Base-by-base conservation (phyloP, 2,888 invertebrate genomes). In the Gari tellinella region DNA sequence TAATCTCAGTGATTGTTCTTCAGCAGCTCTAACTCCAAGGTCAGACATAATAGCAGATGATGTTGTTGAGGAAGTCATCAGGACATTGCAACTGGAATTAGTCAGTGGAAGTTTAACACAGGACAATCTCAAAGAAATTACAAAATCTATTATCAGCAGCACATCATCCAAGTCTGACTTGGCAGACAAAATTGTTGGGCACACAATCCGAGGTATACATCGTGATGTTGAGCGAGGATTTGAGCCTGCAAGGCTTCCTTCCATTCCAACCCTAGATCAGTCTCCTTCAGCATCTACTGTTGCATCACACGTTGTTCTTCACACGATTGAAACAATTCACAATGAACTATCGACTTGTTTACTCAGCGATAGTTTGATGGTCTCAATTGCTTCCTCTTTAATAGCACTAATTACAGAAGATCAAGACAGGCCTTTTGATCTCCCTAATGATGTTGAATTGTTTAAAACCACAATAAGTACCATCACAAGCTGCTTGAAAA, bases 121-220 rank as follows among this genome's bases (percentile, higher is more conserved):
- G 17, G 78, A 81, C 8, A 69, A 75, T 0, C 55, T 82, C 2
- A 80, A 79, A 58, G 82, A 82, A 52, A 40, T 82, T 2, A 77
- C 83, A 26, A 75, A 72, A 48, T 60, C 58, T 12, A 75, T 75
- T 26, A 65, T 75, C 17, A 46, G 46, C 1, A 45, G 61, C 14
- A 52, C 75, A 25, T 66, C 72, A 1, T 48, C 62, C 0, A 55
- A 55, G n/a, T 70, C 73, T 15, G 63, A 69, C 4, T 41, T 67
- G 23, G 78, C 73, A 8, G 63, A 52, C 10, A 64, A 73, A 41
- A 25, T 56, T 37, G 66, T 79, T 19, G 31, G 26, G 8, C 25
- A 52, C 10, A 66, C 63, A 12, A 19, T 79, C n/a, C 68, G 37
- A 52, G 66, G 66, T 19, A 79, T 69, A 21, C 41, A 62, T 23